phyloP scores from a whole-genome alignment of 2,113 vertebrate species.

The Labeo rohita region DNA sequence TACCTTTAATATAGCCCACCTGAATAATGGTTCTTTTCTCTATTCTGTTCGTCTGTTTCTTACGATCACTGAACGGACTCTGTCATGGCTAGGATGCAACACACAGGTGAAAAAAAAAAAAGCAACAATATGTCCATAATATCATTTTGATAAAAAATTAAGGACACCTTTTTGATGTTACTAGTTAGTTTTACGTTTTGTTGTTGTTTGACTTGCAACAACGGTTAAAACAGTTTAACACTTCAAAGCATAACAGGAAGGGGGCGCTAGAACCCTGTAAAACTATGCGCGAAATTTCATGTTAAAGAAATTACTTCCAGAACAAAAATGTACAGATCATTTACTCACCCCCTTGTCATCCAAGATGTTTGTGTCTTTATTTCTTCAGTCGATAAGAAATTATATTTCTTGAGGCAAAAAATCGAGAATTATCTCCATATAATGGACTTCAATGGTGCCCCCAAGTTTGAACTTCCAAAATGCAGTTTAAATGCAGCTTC shows the following conservation, averaged over 20 bases:
- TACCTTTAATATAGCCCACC: neutral
- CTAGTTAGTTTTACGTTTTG: neutral
- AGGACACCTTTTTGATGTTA: neutral
- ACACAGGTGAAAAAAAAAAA: too few relatives aligned
- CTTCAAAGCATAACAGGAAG: constrained; percentile 17
- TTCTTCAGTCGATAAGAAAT: too few relatives aligned
- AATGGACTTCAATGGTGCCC: too few relatives aligned
- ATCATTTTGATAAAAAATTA: neutral
- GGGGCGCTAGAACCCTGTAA: neutral
- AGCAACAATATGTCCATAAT: neutral
- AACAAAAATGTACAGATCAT: too few relatives aligned
- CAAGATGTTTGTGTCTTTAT: too few relatives aligned
- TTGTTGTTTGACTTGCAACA: neutral
- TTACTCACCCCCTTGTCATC: too few relatives aligned
- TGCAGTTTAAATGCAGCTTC: too few relatives aligned
- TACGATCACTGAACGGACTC: neutral
- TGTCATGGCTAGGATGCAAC: too few relatives aligned
- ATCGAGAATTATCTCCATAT: too few relatives aligned
- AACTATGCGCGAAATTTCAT: neutral
- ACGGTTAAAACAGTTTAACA: neutral
- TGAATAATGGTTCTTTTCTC: neutral
- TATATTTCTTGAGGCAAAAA: too few relatives aligned
- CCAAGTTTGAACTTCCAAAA: too few relatives aligned
- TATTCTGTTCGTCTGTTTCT: neutral
- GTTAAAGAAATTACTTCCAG: too few relatives aligned